Base-by-base conservation (phyloP, 2,888 invertebrate species). In the Drosophila paranaensis region DNA sequence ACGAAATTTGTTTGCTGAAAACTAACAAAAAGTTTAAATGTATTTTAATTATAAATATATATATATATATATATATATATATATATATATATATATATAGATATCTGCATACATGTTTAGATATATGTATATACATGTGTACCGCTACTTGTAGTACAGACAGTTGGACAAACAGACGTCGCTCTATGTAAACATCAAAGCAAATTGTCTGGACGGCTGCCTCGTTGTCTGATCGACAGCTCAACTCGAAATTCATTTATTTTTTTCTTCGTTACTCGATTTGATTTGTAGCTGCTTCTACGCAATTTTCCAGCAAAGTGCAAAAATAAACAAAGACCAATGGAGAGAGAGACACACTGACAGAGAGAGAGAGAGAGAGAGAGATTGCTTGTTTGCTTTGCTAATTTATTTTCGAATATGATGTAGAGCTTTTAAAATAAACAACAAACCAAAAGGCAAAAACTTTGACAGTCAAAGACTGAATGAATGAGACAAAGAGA, bases 361-460 rank as follows among this genome's bases (percentile, higher is more conserved):
- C 45, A 42, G 13, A 16, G 35, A 25, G 37, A 57, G 40, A 4
- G 62, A 46, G 35, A 37, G 13, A 53, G 42, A 58, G 9, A 42
- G 43, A 72, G 45, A 67, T 60, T 60, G 72, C 55, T 72, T 76
- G 73, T 76, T 76, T 84, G 82, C 73, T 82, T 80, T 74, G 82
- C 79, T 82, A 88, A 88, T 85, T 84, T 84, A 88, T 84, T 84
- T 84, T 84, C 74, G 88, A 84, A 87, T 85, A 87, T 84, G 88
- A 84, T 87, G 84, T 84, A 87, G 88, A 84, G 88, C 85, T 84
- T 88, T 85, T 82, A 77, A 84, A 88, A 88, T 88, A 84, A 84
- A 84, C 85, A 84, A 68, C 58, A 60, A 61, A 61, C 61, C 50
- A 25, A 63, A 66, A 60, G 56, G 56, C 43, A 43, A 66, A 69